These are phyloP conservation scores for Hylaeus volcanicus DNA, from an alignment of 1,140 invertebrate species.

Conservation along the genomic window DNA sequence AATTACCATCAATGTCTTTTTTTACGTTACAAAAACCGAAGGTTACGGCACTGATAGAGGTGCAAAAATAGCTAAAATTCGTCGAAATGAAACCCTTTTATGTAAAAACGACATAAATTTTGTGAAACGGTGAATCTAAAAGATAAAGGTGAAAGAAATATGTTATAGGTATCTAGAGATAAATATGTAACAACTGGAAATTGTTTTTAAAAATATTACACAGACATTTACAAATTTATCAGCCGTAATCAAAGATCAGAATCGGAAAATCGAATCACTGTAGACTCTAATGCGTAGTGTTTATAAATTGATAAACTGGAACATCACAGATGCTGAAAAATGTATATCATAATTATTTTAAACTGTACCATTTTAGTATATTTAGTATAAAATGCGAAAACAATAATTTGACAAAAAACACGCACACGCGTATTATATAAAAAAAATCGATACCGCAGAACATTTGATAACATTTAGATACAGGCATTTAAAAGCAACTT, in stretches of 20 bases:
- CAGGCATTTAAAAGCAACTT: conserved; percentile 22
- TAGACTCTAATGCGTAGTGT: not conserved
- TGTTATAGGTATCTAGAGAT: too few relatives aligned
- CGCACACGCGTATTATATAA: conserved; percentile 3
- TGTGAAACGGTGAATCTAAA: not conserved
- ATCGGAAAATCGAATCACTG: not conserved
- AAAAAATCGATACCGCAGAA: conserved; percentile 9
- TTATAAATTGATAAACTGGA: not conserved
- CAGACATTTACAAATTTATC: not conserved
- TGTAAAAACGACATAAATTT: too few relatives aligned
- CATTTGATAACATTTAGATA: conserved; percentile 30
- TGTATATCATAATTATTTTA: not conserved
- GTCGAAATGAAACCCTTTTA: too few relatives aligned
- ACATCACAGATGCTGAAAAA: not conserved
- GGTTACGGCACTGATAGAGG: not conserved
- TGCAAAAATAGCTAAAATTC: too few relatives aligned
- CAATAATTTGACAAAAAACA: conserved; percentile 7
- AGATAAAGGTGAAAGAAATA: too few relatives aligned
- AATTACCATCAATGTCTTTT: not conserved
- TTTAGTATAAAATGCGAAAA: not conserved
- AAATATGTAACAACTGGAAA: too few relatives aligned
- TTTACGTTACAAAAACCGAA: not conserved
- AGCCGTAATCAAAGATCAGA: not conserved
- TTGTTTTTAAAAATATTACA: not conserved
- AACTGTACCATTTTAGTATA: too few relatives aligned